Percentiles rank a stretch among this genome's conserved stretches.
phyloP scores from a whole-genome alignment of 64 coral and sea anemone species.

The Trachythela sp. region DNA sequence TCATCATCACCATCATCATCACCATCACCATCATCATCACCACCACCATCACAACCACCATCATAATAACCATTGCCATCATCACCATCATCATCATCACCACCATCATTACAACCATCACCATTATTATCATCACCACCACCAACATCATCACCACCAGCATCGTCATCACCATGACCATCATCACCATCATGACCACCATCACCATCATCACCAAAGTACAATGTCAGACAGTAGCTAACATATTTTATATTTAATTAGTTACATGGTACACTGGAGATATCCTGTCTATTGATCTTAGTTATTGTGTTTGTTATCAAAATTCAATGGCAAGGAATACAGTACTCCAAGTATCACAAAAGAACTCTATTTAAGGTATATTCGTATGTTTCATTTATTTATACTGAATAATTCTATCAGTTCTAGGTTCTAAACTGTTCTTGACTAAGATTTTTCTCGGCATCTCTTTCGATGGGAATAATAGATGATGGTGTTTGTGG shows the following conservation, averaged over 20 bases:
- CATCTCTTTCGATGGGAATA: too few species aligned
- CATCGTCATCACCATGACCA: neutral
- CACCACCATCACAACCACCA: neutral
- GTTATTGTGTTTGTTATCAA: constrained; percentile 55
- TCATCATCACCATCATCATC: too few species aligned
- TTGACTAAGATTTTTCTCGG: too few species aligned
- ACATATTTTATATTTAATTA: neutral
- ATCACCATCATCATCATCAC: neutral
- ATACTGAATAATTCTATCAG: neutral
- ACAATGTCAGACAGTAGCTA: neutral
- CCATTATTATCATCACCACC: too few species aligned
- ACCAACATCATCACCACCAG: too few species aligned
- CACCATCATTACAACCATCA: neutral
- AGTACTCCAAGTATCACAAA: constrained; percentile 71
- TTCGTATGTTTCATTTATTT: neutral
- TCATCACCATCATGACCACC: neutral
- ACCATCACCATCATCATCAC: too few species aligned
- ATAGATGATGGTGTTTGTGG: too few species aligned
- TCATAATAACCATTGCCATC: neutral
- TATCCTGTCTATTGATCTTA: constrained; percentile 51
- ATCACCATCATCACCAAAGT: neutral
- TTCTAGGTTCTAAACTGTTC: too few species aligned
- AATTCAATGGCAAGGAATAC: constrained; percentile 76
- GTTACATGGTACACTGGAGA: constrained; percentile 70
- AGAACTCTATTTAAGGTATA: constrained; percentile 77